Conservation (phyloP, 2,797 vertebrate species). For the Vultur gryphus region DNA sequence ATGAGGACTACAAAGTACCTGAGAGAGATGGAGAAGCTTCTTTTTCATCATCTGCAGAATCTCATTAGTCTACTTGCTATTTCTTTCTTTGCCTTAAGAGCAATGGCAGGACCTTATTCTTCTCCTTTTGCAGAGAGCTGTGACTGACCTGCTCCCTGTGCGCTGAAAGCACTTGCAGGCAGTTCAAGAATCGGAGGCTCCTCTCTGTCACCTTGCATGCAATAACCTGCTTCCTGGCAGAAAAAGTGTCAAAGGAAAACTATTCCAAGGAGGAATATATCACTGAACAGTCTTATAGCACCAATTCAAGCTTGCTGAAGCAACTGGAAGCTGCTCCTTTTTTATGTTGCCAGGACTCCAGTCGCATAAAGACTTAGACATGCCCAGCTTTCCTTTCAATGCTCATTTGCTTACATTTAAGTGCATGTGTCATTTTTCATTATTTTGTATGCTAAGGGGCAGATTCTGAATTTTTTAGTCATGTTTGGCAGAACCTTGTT, state of each 20-base stretch:
- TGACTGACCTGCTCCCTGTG: background rate
- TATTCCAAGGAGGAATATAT: background rate
- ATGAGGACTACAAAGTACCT: background rate
- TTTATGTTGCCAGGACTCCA: background rate
- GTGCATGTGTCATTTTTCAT: background rate
- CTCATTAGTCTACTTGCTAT: background rate
- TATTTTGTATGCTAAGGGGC: background rate
- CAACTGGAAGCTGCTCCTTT: background rate
- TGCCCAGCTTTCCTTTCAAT: background rate
- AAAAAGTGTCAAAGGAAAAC: background rate
- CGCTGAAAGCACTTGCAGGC: background rate
- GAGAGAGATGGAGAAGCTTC: background rate
- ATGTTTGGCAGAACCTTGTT: conserved; percentile 6
- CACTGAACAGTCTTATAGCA: background rate
- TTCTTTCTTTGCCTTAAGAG: background rate
- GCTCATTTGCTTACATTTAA: background rate
- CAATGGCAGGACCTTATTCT: background rate
- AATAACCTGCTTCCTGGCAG: background rate
- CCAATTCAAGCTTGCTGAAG: background rate
- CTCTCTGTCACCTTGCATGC: background rate
- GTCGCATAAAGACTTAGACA: background rate
- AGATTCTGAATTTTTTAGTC: background rate
- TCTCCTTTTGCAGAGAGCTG: background rate
- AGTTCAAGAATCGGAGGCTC: background rate
- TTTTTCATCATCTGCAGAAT: background rate